Evolutionary conservation across 1,140 invertebrate species (phyloP), one percentile per base, ranked within the genome.

Genomic region (Mylabris phalerata): DNA sequence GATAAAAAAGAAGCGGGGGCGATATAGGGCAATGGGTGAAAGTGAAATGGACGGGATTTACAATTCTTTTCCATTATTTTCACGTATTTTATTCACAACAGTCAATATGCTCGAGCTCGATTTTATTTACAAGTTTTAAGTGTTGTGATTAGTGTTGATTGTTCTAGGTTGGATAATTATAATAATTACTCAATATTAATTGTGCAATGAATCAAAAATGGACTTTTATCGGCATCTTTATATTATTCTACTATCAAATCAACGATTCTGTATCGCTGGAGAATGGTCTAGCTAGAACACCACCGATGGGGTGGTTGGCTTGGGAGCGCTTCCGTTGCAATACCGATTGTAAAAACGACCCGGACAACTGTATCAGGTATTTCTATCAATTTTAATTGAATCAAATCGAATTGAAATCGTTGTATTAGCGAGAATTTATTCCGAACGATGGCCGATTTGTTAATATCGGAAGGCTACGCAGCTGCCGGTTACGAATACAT

Each of bases 291-390:
- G 90, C 86, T 4, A 75, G 82, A 52, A 93, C 89, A 56, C 92
- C 92, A 19, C 92, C 92, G 3, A 80, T 80, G 79, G 86, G 86
- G 7, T 97, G 93, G 93, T 80, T 96, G 59, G 89, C 92, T 25
- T 97, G 94, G 94, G 89, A 95, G 67, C 75, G 92, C 60, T 97
- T 94, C 74, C 80, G 92, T 51, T 97, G 93, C 71, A 93, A 95
- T 70, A 95, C 89, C 2, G 92, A 97, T 75, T 98, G 94, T 73
- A 84, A 89, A 67, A 88, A 88, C 75, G 91, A 93, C 80, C 92
- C 92, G 43, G 85, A 95, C 56, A 92, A 94, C 74, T 95, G 92
- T 76, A 95, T 95, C 67, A 95, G 90, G 90, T 93, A 66, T 54
- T 19, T 2, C 4, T 54, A 11, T 10, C 11, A 6, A 26, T 38